Conservation (phyloP, 2,797 vertebrate genomes). For the Acropternis orthonyx region DNA sequence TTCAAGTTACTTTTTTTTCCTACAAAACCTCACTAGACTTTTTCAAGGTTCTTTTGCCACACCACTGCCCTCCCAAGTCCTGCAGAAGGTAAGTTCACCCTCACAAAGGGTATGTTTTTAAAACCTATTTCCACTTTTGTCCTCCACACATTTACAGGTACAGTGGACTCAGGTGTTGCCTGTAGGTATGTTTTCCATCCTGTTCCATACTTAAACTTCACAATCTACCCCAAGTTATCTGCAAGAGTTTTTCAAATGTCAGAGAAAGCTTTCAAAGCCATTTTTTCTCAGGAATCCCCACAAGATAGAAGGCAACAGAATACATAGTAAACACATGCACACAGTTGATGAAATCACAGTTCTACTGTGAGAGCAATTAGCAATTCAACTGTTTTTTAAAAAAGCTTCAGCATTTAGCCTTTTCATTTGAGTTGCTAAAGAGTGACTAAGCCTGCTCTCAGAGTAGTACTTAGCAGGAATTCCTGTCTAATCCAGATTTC, state of each 20-base stretch:
- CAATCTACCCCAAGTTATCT: neutral
- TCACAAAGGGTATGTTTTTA: neutral
- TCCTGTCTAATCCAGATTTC: neutral
- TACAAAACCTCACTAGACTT: neutral
- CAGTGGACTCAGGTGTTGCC: neutral
- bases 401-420: neutral
- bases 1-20: neutral
- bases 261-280: neutral
- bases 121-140: neutral
- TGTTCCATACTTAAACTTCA: neutral
- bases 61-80: neutral
- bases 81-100: neutral
- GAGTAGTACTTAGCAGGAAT: neutral
- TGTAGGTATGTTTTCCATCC: neutral
- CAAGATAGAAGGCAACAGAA: neutral
- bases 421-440: neutral
- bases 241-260: neutral
- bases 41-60: neutral
- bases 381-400: neutral
- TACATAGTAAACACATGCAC: rapidly evolving
- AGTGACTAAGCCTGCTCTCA: neutral
- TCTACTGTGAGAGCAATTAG: neutral
- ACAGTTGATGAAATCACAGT: neutral
- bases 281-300: neutral
- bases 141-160: neutral